Conservation (phyloP, 2,797 vertebrate species). For the Mormyrops attenuatus region DNA sequence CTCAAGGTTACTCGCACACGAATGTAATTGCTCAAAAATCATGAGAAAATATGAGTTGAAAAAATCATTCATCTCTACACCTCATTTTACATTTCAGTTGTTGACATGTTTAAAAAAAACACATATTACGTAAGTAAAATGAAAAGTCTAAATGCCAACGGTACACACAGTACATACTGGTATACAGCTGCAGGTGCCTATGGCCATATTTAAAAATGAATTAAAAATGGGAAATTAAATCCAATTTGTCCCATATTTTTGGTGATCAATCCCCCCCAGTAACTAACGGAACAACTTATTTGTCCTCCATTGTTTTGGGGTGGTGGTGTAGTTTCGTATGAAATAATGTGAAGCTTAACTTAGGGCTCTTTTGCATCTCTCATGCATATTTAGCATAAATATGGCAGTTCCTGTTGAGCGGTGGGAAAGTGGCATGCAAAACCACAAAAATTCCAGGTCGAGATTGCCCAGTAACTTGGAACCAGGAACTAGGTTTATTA, state of each 20-base stretch:
- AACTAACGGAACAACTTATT: neutral
- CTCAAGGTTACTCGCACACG: neutral
- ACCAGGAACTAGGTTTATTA: neutral
- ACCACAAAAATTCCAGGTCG: neutral
- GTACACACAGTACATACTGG: neutral
- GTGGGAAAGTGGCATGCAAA: neutral
- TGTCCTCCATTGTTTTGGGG: neutral
- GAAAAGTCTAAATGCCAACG: neutral
- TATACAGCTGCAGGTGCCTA: neutral
- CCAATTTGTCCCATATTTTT: no score
- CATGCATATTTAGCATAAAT: neutral
- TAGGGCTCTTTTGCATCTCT: neutral
- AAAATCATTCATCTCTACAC: neutral
- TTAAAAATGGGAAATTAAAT: no score
- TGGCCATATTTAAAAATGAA: neutral
- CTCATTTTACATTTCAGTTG: neutral
- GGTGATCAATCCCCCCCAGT: neutral
- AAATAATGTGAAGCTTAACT: neutral
- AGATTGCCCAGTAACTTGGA: neutral
- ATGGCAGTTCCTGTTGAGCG: neutral
- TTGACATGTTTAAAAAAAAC: neutral
- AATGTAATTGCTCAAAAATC: neutral
- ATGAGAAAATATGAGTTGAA: neutral
- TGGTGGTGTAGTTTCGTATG: neutral
- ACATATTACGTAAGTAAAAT: neutral